Percentiles rank a stretch among this genome's conserved stretches.
These are phyloP conservation scores for Porphyrio hochstetteri DNA, from an alignment of 2,113 vertebrate genomes.

Conservation along the genomic window DNA sequence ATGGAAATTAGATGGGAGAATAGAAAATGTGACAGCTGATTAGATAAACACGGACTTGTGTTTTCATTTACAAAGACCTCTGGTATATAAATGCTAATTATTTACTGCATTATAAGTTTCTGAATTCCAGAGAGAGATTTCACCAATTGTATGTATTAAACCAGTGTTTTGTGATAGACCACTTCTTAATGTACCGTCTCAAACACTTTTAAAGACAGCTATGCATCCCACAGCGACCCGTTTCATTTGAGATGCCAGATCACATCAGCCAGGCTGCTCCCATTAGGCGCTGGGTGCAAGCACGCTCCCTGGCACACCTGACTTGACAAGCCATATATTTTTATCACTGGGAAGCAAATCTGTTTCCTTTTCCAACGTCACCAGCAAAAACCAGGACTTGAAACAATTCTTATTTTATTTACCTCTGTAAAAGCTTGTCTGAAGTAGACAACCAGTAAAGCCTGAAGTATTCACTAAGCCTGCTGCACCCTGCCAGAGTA, in stretches of 20 bases:
- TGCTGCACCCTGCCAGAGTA: background rate
- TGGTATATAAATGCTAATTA: conserved; percentile 10
- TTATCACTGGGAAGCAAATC: background rate
- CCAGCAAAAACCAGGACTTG: background rate
- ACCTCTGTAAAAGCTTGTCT: background rate
- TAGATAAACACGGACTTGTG: conserved; percentile 5
- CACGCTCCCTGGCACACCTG: background rate
- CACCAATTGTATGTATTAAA: background rate
- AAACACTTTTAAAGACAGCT: background rate
- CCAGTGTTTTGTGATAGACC: background rate
- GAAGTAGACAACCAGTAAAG: background rate
- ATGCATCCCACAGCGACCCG: background rate
- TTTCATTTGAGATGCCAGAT: background rate
- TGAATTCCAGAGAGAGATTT: background rate
- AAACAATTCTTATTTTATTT: background rate
- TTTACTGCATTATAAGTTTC: background rate
- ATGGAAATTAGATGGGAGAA: conserved; percentile 24
- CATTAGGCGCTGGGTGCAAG: background rate
- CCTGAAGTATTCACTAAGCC: background rate
- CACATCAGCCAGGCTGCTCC: background rate
- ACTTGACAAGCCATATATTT: background rate
- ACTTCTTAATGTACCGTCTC: background rate
- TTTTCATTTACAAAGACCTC: conserved; percentile 31
- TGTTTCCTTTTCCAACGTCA: background rate
- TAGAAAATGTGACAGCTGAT: conserved; percentile 3